These are phyloP conservation scores for Anas flavirostris DNA, from an alignment of 2,797 vertebrate genomes.

Conservation along the genomic window DNA sequence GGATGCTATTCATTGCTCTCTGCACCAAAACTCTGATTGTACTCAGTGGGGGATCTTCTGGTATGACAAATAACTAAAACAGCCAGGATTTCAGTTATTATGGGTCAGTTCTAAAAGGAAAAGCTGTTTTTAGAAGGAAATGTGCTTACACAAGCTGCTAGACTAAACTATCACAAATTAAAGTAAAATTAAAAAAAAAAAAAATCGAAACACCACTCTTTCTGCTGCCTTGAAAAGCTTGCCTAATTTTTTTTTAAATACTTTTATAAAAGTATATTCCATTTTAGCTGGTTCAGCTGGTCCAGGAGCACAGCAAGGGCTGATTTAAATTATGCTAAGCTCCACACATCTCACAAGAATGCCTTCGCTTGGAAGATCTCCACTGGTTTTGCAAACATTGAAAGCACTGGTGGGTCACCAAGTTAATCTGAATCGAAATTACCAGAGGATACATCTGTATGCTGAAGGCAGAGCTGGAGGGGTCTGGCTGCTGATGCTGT, in stretches of 20 bases:
- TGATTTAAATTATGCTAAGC: not conserved
- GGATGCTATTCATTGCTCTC: not conserved
- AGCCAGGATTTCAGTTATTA: not conserved
- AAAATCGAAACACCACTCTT: not conserved
- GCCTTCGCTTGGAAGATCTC: not conserved
- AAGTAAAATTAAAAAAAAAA: slow-evolving; percentile 4
- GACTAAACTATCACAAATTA: not conserved
- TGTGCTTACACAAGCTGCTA: not conserved
- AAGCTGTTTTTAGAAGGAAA: not conserved
- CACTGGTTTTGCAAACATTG: not conserved
- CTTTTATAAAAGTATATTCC: not conserved
- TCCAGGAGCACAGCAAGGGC: not conserved
- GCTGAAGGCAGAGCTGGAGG: not conserved
- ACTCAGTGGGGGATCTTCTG: not conserved
- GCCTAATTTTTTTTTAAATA: not conserved
- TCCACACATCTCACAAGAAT: not conserved
- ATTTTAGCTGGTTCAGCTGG: slow-evolving; percentile 16
- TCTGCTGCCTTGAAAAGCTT: not conserved
- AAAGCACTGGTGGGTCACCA: not conserved
- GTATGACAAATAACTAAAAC: not conserved
- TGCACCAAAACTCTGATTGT: slow-evolving; percentile 11
- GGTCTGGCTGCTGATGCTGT: not conserved
- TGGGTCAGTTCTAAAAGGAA: not conserved
- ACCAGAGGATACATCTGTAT: not conserved
- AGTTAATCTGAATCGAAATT: not conserved